These are phyloP conservation scores for Pseudomyrmex dendroicus DNA, from an alignment of 1,140 invertebrate species.

Conservation along the genomic window DNA sequence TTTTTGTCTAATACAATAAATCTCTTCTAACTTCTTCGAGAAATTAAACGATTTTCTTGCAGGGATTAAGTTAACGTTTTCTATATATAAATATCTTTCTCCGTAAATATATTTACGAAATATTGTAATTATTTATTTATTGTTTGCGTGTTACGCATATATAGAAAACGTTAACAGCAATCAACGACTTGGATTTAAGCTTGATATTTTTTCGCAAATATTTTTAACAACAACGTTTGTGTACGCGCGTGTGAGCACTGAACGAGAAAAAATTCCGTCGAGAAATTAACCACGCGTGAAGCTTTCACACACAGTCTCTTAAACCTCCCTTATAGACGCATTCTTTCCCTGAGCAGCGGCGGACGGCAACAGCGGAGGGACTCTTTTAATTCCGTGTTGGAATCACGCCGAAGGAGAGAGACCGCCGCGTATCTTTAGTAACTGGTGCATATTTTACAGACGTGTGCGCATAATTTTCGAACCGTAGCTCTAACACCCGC, in stretches of 20 bases:
- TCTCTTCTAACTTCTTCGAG: too few species aligned
- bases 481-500: conserved; percentile 32
- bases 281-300: conserved; percentile 47
- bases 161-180: too few species aligned
- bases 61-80: too few species aligned
- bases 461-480: conserved; percentile 78
- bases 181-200: background rate
- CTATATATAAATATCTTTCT: too few species aligned
- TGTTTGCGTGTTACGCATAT: too few species aligned
- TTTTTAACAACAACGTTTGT: background rate
- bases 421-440: conserved; percentile 55
- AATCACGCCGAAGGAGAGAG: conserved; percentile 41
- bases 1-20: too few species aligned
- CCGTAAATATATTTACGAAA: too few species aligned
- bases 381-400: conserved; percentile 51
- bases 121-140: too few species aligned
- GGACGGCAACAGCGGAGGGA: background rate
- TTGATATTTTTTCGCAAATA: conserved; percentile 9
- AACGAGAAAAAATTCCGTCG: conserved; percentile 19
- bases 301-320: conserved; percentile 31
- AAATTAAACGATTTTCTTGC: too few species aligned
- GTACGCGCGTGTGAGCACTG: background rate
- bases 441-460: conserved; percentile 74
- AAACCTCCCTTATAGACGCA: conserved; percentile 30
- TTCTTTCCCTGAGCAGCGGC: conserved; percentile 14